These are phyloP conservation scores for Siphlonurus alternatus DNA, from an alignment of 2,888 invertebrate species.

Conservation along the genomic window DNA sequence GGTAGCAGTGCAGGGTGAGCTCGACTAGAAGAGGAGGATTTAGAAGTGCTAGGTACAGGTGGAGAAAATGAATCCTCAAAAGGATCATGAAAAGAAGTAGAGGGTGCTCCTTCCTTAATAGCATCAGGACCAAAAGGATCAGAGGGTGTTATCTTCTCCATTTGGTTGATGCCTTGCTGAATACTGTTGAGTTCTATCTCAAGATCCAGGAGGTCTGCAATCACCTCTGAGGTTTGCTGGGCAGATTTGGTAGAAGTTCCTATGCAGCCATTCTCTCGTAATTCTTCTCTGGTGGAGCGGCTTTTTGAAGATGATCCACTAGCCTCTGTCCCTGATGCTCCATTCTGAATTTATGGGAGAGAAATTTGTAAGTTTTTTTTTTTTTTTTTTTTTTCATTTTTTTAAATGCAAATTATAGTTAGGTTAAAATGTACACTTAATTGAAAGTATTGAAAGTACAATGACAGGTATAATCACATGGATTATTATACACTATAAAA, in stretches of 20 bases:
- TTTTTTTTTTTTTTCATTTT: no score
- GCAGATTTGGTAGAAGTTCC: not conserved
- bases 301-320: not conserved
- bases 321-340: not conserved
- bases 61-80: conserved; percentile 57
- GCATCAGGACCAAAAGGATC: conserved; percentile 37
- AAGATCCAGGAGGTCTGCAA: conserved; percentile 72
- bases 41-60: no score
- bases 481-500: no score
- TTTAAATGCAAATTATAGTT: no score
- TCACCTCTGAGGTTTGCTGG: conserved; percentile 35
- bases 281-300: conserved; percentile 2
- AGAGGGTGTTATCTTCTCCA: conserved; percentile 66
- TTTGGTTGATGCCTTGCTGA: conserved; percentile 73
- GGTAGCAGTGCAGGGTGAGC: conserved; percentile 9
- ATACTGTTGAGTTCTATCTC: conserved; percentile 75
- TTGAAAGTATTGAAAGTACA: no score
- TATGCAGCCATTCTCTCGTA: not conserved
- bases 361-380: no score
- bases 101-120: not conserved
- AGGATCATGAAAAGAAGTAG: conserved; percentile 31
- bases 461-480: no score
- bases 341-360: no score
- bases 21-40: conserved; percentile 11
- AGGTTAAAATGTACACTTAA: no score